Base-by-base conservation (phyloP, 2,888 invertebrate genomes). In the Homarus gammarus region DNA sequence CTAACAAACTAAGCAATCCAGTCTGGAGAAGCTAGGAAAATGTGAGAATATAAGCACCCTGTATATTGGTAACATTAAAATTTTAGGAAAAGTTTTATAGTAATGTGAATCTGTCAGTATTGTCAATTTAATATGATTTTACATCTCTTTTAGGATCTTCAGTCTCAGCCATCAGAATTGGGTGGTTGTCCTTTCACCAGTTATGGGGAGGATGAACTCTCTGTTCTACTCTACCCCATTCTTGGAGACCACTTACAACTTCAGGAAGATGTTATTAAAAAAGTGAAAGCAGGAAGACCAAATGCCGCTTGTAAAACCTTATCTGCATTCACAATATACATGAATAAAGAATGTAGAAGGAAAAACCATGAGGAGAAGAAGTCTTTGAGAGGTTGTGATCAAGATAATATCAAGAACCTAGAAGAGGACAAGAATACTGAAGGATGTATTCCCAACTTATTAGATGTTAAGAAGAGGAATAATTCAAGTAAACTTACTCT, bases 251-350 rank as follows among this genome's bases (percentile, higher is more conserved):
- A 27, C 12, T 2, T 64, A 6, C 27, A 64, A 8, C 3, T 64
- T 6, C 64, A 64, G 64, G 27, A 64, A 27, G 12, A 5, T 27
- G 12, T 64, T 27, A 64, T 27, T 5, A 64, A 64, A 27, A 64
- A 64, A 64, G 64, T 64, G 27, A 64, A 64, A 64, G 64, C 64
- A 64, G 31, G 31, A 27, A 64, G 64, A 64, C 64, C 64, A 27
- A 2, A 27, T 64, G 64, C 64, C 3, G 31, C 64, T 27, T 64
- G 64, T 22, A 64, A 64, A 27, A 64, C 27, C 27, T n/a, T 64
- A 27, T 27, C 27, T 6, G 64, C 64, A 27, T 27, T 31, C n/a
- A 64, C 64, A 64, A 8, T 64, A 27, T 64, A 27, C 12, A n/a
- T 64, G 22, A n/a, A 27, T 8, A 64, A 12, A 27, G 64, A 64